phyloP scores from a whole-genome alignment of 1,140 invertebrate genomes.

The Macrobrachium rosenbergii region DNA sequence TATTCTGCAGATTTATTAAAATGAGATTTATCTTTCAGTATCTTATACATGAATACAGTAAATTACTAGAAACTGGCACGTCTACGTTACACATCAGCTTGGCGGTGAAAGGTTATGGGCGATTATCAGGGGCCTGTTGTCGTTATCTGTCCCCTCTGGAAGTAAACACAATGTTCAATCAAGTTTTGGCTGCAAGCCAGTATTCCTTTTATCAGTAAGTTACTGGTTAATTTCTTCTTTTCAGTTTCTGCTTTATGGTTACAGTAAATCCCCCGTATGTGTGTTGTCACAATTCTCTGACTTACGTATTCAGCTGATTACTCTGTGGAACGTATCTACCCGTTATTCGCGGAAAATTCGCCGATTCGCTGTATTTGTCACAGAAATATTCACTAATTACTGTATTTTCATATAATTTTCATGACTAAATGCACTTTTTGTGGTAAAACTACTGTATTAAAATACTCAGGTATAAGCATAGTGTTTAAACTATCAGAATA shows the following conservation, averaged over 20 bases:
- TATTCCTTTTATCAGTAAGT: conserved; percentile 54
- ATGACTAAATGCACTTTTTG: no score
- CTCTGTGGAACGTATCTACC: no score
- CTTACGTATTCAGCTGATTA: no score
- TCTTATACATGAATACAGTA: conserved; percentile 43
- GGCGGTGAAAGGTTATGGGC: conserved; percentile 44
- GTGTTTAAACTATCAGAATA: no score
- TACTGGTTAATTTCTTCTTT: neutral
- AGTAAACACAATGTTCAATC: conserved; percentile 48
- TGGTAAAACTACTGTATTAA: no score
- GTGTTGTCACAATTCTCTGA: no score
- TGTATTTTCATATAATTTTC: no score
- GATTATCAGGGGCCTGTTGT: conserved; percentile 39
- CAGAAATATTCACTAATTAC: no score
- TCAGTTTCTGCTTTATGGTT: neutral
- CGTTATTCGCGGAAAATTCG: no score
- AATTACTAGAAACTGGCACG: conserved; percentile 38
- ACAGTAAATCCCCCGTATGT: no score
- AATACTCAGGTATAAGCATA: no score
- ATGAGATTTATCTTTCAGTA: conserved; percentile 23
- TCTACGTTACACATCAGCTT: conserved; percentile 30
- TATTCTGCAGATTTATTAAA: neutral
- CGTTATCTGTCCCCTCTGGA: conserved; percentile 37
- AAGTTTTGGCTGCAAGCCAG: conserved; percentile 41
- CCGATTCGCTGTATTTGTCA: no score